Conservation (phyloP, 2,888 invertebrate species). For the Epirrhoe alternata region DNA sequence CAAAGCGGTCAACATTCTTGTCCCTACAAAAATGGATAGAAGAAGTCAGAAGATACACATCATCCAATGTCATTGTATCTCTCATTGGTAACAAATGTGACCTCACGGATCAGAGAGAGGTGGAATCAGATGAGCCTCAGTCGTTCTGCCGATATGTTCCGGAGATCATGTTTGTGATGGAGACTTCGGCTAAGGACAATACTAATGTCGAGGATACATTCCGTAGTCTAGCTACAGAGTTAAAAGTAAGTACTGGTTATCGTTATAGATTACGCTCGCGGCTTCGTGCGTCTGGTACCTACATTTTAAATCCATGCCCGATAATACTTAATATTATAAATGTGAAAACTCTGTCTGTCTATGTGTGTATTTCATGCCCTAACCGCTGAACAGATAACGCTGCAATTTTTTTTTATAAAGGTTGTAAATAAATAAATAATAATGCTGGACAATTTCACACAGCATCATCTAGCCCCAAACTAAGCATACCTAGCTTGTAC, state of each 20-base stretch:
- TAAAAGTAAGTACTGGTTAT: constrained; percentile 85
- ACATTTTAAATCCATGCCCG: no score
- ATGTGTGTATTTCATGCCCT: no score
- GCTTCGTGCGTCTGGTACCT: no score
- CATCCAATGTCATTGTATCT: constrained; percentile 95
- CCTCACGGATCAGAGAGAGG: constrained; percentile 91
- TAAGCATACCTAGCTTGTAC: no score
- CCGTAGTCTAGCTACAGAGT: constrained; percentile 92
- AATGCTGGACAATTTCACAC: no score
- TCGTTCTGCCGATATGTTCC: constrained; percentile 94
- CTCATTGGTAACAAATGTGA: constrained; percentile 97
- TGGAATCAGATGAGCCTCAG: constrained; percentile 94
- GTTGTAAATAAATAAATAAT: no score
- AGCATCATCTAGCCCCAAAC: no score
- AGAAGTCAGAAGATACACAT: constrained; percentile 97
- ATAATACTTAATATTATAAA: no score
- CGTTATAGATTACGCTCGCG: no score
- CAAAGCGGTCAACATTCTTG: constrained; percentile 95
- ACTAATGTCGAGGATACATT: constrained; percentile 96
- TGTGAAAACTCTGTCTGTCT: no score
- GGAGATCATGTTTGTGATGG: constrained; percentile 94
- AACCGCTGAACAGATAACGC: no score
- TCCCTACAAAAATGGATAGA: constrained; percentile 98
- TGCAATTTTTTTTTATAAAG: no score
- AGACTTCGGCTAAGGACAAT: constrained; percentile 96